Percentiles rank a stretch among this genome's conserved stretches.
Conservation (phyloP, 2,113 vertebrate genomes). For the Corvus hawaiiensis region DNA sequence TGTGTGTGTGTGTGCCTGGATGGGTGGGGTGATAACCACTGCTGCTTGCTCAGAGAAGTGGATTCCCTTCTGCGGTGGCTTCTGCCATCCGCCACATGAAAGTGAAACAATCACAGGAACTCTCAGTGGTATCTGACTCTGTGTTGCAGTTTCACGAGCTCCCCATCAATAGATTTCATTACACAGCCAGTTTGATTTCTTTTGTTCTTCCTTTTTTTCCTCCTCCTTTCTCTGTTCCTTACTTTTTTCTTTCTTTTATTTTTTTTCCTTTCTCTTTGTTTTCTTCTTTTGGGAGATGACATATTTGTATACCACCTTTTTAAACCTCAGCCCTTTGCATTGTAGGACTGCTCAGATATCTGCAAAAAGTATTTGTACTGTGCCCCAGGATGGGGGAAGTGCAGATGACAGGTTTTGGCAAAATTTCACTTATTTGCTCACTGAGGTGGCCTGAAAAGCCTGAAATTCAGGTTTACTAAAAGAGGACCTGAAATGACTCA, state of each 20-base stretch:
- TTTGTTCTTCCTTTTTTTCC: fast-evolving
- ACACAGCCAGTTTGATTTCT: background rate
- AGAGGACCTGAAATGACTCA: background rate
- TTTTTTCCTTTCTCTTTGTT: background rate
- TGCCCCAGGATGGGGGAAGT: background rate
- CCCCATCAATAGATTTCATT: background rate
- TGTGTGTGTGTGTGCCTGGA: fast-evolving
- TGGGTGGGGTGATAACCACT: background rate
- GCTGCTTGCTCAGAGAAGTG: background rate
- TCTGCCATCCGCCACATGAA: background rate
- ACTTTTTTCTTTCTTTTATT: fast-evolving
- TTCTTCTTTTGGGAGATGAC: background rate
- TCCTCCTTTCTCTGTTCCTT: background rate
- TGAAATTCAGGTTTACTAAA: background rate
- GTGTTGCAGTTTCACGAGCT: background rate
- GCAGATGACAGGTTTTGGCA: background rate
- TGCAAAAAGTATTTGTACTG: background rate
- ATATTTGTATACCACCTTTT: background rate
- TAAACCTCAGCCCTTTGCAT: background rate
- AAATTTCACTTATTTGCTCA: background rate
- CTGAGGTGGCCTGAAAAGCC: background rate
- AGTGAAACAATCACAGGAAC: background rate
- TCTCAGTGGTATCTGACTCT: background rate
- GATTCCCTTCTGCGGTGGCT: background rate
- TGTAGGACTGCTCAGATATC: background rate